Percentiles rank a stretch among this genome's conserved stretches.
Evolutionary conservation across 2,888 invertebrate genomes (phyloP).

Genomic region (Bombyx huttoni): DNA sequence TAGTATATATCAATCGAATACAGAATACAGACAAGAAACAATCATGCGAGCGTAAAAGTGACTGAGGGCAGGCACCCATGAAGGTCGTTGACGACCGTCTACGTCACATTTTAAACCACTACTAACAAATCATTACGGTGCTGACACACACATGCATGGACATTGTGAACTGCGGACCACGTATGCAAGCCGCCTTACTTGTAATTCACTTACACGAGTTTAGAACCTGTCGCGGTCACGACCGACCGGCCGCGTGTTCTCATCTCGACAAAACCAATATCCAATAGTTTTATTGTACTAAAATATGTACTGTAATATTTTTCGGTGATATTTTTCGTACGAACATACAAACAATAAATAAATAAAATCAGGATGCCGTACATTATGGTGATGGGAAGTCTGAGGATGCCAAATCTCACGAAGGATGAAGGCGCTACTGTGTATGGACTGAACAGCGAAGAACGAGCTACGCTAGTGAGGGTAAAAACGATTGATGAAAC

Average conservation of each 20-base stretch:
- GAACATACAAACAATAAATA: constrained; percentile 6
- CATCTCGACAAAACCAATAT: constrained; percentile 6
- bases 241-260: constrained; percentile 26
- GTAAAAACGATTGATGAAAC: constrained; percentile 12
- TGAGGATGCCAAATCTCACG: constrained; percentile 53
- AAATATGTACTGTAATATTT: constrained; percentile 32
- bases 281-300: constrained; percentile 10
- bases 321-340: constrained; percentile 23
- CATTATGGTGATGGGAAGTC: constrained; percentile 64
- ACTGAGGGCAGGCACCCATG: constrained; percentile 40
- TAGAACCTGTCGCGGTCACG: constrained; percentile 31
- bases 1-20: not conserved
- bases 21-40: not conserved
- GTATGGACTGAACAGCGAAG: constrained; percentile 61
- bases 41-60: constrained; percentile 22
- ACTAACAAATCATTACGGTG: constrained; percentile 22
- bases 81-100: constrained; percentile 45
- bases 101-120: constrained; percentile 36
- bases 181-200: constrained; percentile 33
- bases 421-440: constrained; percentile 63
- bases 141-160: constrained; percentile 16
- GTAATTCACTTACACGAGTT: constrained; percentile 50
- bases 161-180: constrained; percentile 20
- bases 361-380: constrained; percentile 49
- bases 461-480: constrained; percentile 40